phyloP scores from a whole-genome alignment of 2,888 invertebrate genomes.

The Aplocera efformata region DNA sequence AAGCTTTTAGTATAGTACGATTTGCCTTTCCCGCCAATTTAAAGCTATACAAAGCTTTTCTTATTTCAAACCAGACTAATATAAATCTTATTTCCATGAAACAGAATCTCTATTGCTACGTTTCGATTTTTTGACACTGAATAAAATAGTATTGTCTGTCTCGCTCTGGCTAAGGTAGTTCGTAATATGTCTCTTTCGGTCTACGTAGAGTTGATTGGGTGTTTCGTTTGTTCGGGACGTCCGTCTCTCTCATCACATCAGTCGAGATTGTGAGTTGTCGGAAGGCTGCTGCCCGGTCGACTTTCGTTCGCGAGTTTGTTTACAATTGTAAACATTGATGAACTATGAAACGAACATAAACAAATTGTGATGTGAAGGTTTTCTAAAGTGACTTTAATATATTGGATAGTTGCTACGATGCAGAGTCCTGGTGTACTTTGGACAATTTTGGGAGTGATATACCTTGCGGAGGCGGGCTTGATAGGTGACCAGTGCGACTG shows the following conservation, averaged over 20 bases:
- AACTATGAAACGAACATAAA: conserved; percentile 18
- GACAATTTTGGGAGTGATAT: conserved; percentile 65
- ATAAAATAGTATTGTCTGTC: conserved; percentile 27
- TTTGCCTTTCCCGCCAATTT: conserved; percentile 61
- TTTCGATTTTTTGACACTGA: conserved; percentile 20
- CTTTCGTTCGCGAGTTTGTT: conserved; percentile 42
- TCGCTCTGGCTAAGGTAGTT: conserved; percentile 34
- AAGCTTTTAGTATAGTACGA: conserved; percentile 27
- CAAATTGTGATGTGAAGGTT: conserved; percentile 48
- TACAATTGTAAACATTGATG: conserved; percentile 39
- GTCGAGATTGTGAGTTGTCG: conserved; percentile 43
- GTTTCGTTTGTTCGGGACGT: conserved; percentile 18
- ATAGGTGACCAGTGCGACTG: conserved; percentile 86
- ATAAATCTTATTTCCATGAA: neutral
- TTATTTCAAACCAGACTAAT: conserved; percentile 1
- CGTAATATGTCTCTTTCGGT: conserved; percentile 47
- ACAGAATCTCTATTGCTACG: conserved; percentile 10
- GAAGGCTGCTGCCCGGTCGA: conserved; percentile 31
- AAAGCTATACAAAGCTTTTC: conserved; percentile 29
- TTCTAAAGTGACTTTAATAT: conserved; percentile 25
- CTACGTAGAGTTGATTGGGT: conserved; percentile 18
- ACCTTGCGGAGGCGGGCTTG: conserved; percentile 74
- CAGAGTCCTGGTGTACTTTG: conserved; percentile 53
- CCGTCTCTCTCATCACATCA: conserved; percentile 40
- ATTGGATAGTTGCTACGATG: conserved; percentile 48